A percentile compares a stretch with the other conserved stretches of the same genome.
Evolutionary conservation across 2,797 vertebrate species (phyloP).

Genomic region (Picus viridis): DNA sequence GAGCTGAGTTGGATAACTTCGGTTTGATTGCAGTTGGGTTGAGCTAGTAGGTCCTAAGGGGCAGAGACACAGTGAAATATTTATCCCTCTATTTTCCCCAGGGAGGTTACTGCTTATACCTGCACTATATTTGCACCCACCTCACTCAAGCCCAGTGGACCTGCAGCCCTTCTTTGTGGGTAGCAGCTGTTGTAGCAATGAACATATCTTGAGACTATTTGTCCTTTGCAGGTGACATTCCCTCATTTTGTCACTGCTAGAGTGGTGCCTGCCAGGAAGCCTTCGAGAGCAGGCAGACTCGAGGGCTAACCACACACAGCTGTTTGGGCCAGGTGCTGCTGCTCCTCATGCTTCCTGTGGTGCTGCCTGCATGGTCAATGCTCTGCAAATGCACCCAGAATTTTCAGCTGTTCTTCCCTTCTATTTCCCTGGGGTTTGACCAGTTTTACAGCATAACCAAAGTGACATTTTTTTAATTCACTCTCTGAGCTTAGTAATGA

Average conservation of each 20-base stretch:
- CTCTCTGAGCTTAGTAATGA: neutral
- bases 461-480: neutral
- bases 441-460: neutral
- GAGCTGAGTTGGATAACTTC: neutral
- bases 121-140: neutral
- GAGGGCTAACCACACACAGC: neutral
- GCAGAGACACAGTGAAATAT: neutral
- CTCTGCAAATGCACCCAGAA: neutral
- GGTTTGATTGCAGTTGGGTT: neutral
- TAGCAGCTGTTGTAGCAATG: neutral
- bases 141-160: neutral
- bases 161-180: neutral
- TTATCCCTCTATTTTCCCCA: neutral
- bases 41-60: neutral
- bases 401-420: neutral
- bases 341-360: fast-evolving
- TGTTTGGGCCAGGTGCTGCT: neutral
- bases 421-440: neutral
- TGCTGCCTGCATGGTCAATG: neutral
- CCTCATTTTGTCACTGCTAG: neutral
- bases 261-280: neutral
- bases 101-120: neutral
- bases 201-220: neutral
- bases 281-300: fast-evolving
- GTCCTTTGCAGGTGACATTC: neutral